Conservation (phyloP, 2,113 vertebrate species). For the Thunnus maccoyii region DNA sequence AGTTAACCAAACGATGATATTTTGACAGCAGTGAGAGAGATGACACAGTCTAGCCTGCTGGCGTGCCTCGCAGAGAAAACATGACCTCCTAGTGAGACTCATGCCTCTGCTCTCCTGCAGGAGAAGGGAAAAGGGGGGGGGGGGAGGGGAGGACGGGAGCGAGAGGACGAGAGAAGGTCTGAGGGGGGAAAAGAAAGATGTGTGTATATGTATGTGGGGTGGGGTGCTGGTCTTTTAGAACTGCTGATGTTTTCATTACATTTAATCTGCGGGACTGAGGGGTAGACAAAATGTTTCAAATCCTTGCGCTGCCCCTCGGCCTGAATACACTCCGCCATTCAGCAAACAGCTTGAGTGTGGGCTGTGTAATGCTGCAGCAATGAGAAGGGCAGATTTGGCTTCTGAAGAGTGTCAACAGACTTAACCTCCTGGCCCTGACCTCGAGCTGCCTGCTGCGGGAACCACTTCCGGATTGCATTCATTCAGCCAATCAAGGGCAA, state of each 20-base stretch:
- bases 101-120: slow-evolving; percentile 28
- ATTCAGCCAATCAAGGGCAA: slow-evolving; percentile 60
- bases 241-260: slow-evolving; percentile 52
- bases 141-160: not conserved
- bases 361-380: not conserved
- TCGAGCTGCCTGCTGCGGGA: slow-evolving; percentile 43
- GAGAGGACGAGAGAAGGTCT: not conserved
- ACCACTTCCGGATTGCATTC: slow-evolving; percentile 61
- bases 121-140: not conserved
- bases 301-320: slow-evolving; percentile 23
- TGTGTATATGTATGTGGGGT: not conserved
- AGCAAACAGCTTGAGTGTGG: slow-evolving; percentile 43
- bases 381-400: slow-evolving; percentile 23
- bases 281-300: slow-evolving; percentile 35
- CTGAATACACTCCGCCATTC: slow-evolving; percentile 9
- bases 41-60: slow-evolving; percentile 65
- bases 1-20: slow-evolving; percentile 76
- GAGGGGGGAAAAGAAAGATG: slow-evolving; percentile 11
- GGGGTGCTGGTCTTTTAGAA: slow-evolving; percentile 12
- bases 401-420: slow-evolving; percentile 59
- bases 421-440: slow-evolving; percentile 65
- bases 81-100: slow-evolving; percentile 65
- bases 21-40: slow-evolving; percentile 73
- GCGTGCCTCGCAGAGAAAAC: slow-evolving; percentile 72
- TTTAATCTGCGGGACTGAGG: slow-evolving; percentile 42